These are phyloP conservation scores for Pseudanteris insignis DNA, from an alignment of 2,888 invertebrate genomes.

Conservation along the genomic window DNA sequence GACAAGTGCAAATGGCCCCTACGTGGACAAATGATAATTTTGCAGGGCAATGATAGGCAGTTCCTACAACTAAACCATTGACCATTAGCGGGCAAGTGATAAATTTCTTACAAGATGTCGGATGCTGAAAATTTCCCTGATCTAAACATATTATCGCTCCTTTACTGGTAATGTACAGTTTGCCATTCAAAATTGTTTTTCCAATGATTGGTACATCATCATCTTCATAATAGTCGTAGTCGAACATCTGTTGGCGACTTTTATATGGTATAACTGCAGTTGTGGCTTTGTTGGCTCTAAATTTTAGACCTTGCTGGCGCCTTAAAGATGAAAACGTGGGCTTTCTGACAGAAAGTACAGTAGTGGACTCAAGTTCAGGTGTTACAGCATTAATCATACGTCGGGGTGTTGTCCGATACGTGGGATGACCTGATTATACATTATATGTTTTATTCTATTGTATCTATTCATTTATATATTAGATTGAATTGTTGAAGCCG, in stretches of 20 bases:
- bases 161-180: constrained; percentile 70
- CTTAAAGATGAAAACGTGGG: constrained; percentile 43
- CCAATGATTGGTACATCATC: constrained; percentile 70
- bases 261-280: constrained; percentile 24
- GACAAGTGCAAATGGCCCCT: constrained; percentile 92
- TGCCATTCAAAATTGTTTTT: constrained; percentile 69
- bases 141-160: constrained; percentile 84
- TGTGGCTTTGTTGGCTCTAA: constrained; percentile 32
- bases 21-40: constrained; percentile 88
- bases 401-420: constrained; percentile 56
- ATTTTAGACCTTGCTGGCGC: constrained; percentile 49
- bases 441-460: constrained; percentile 11
- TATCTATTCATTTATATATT: too few species aligned
- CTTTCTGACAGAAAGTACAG: constrained; percentile 50
- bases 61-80: constrained; percentile 79
- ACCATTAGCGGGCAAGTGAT: constrained; percentile 89
- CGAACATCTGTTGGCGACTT: constrained; percentile 64
- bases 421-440: constrained; percentile 55
- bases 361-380: constrained; percentile 49
- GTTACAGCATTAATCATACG: constrained; percentile 63
- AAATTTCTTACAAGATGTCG: constrained; percentile 88
- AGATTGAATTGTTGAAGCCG: too few species aligned
- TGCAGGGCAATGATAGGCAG: constrained; percentile 89
- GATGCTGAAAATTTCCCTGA: constrained; percentile 92
- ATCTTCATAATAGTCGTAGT: constrained; percentile 78